Evolutionary conservation across 2,113 vertebrate species (phyloP), one percentile per base, ranked within the genome.

Genomic region (Leptobrachium leishanense): DNA sequence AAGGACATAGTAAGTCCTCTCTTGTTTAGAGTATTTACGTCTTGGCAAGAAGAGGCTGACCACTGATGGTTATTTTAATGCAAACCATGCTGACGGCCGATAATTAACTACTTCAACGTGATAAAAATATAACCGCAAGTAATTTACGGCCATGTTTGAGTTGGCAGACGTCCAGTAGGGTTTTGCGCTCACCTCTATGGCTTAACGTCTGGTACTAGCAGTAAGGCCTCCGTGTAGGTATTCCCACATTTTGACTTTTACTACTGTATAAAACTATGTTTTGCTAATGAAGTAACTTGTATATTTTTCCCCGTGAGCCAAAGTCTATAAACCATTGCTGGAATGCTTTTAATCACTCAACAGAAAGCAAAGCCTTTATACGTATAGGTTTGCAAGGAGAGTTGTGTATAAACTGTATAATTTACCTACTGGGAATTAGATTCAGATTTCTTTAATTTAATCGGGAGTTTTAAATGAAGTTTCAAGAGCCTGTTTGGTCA

Each of bases 241-340:
- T 59, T 59, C 13, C 10, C 55, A 59, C 55, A 13, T 65, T 65
- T 65, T 65, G n/a, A 6, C 5, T 65, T 65, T 40, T 65, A 31
- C 39, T 39, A 65, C 63, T 65, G 20, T 65, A 65, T 65, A 39
- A 65, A 40, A 39, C 39, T 59, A 59, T 31, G 39, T 65, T 65
- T 65, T 65, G 63, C 20, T 65, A 65, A 65, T 40, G 63, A 65
- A 65, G n/a, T 65, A 10, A 65, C 63, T 31, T 65, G 20, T 65
- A 31, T 40, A 2, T 65, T 59, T 59, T 59, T 59, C 13, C 10
- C 55, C 13, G 55, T 59, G 11, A 39, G 63, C 63, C 63, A 65
- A 40, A 3, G 9, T 40, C 63, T 39, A 65, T 65, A 65, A 65
- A 65, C n/a, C 39, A 65, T 65, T 2, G 20, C n/a, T 65, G 63